Evolutionary conservation across 2,888 invertebrate genomes (phyloP).

Genomic region (Synergus itoensis): DNA sequence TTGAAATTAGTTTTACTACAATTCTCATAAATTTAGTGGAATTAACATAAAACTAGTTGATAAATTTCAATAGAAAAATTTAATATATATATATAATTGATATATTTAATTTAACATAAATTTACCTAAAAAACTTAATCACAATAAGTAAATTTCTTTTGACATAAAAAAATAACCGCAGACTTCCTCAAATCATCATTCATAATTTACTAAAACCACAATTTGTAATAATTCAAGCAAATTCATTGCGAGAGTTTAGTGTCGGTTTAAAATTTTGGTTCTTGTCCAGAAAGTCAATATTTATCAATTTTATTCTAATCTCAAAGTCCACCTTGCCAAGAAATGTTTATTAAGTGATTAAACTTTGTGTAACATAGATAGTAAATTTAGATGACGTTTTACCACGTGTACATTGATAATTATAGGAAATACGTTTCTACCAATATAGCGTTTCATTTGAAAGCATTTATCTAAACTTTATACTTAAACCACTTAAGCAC

Average conservation of each 20-base stretch:
- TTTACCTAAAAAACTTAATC: too few species aligned
- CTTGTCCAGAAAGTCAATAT: conserved; percentile 34
- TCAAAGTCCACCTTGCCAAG: conserved; percentile 29
- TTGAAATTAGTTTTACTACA: too few species aligned
- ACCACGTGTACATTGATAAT: not conserved
- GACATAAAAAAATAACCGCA: not conserved
- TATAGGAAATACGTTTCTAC: conserved; percentile 14
- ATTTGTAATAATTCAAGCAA: conserved; percentile 25
- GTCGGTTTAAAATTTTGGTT: conserved; percentile 27
- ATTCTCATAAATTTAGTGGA: too few species aligned
- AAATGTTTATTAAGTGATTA: conserved; percentile 40
- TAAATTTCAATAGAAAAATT: too few species aligned
- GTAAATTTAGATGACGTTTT: conserved; percentile 27
- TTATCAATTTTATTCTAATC: not conserved
- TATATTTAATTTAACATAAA: too few species aligned
- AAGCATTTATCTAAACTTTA: conserved; percentile 23
- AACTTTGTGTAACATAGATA: conserved; percentile 7
- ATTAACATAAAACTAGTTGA: too few species aligned
- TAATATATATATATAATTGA: too few species aligned
- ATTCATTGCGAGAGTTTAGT: conserved; percentile 2
- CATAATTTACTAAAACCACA: not conserved
- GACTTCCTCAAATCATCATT: not conserved
- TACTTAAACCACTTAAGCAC: conserved; percentile 35
- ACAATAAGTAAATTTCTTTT: not conserved
- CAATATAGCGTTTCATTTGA: conserved; percentile 7